phyloP scores from a whole-genome alignment of 1,140 invertebrate genomes.

The Planococcus citri region DNA sequence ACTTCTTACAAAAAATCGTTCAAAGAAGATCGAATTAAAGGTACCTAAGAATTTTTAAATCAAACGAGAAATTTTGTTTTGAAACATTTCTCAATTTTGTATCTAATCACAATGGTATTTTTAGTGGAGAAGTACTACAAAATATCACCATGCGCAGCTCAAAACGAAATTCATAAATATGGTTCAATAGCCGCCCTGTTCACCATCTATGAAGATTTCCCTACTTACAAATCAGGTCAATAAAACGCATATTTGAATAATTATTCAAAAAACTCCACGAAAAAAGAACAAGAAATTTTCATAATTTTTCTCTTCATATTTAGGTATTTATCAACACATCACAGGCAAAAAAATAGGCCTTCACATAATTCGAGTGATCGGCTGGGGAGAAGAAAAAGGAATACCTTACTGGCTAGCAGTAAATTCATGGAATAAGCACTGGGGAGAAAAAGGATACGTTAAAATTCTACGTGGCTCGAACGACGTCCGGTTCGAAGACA shows the following conservation, averaged over 20 bases:
- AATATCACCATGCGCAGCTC: neutral
- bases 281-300: too few relatives aligned
- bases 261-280: neutral
- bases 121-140: neutral
- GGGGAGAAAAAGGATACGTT: slow-evolving; percentile 77
- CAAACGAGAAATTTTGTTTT: too few relatives aligned
- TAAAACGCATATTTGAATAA: too few relatives aligned
- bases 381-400: slow-evolving; percentile 25
- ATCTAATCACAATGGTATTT: too few relatives aligned
- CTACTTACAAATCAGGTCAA: slow-evolving; percentile 44
- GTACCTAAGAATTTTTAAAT: too few relatives aligned
- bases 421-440: slow-evolving; percentile 86
- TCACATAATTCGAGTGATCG: too few relatives aligned
- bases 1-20: neutral
- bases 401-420: slow-evolving; percentile 70
- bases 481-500: slow-evolving; percentile 50
- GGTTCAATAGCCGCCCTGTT: slow-evolving; percentile 83
- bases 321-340: too few relatives aligned
- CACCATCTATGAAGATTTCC: slow-evolving; percentile 74
- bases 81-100: too few relatives aligned
- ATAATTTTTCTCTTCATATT: too few relatives aligned
- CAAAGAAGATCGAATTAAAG: neutral
- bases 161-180: slow-evolving; percentile 56
- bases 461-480: slow-evolving; percentile 72
- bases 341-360: too few relatives aligned